Evolutionary conservation across 1,140 invertebrate genomes (phyloP), one percentile per base, ranked within the genome.

Genomic region (Saccostrea cuccullata): DNA sequence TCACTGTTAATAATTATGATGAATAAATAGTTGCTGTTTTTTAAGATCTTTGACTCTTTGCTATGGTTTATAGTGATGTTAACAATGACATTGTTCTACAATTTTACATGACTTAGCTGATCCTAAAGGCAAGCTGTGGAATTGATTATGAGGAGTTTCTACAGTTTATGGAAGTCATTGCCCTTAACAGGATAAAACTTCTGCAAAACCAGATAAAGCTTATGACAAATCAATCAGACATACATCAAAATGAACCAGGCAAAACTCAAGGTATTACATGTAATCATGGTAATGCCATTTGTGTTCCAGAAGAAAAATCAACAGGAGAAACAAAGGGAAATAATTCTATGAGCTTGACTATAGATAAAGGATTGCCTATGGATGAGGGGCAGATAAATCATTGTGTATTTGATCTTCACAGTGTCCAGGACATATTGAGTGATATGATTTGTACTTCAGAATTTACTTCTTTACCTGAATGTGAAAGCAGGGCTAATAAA

Each of bases 121-220:
- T 99, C 94, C 95, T 99, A 60, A 97, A 97, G 94, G 96, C 97
- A 30, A 96, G 96, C 26, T 97, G 97, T 96, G 98, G 98, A 73
- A 97, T 98, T 93, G 96, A 98, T 95, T 97, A 97, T 94, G 91
- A 93, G 84, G 96, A 97, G 86, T 98, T 98, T 95, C 96, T 96
- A 86, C 93, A 96, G 70, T 96, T 98, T 91, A 91, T 98, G 82
- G 94, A 95, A 85, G 96, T 96, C 90, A 97, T 98, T 92, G 96
- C 96, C 17, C 55, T 83, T 12, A 89, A 92, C 55, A 92, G 94
- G 87, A 91, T 94, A 3, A 55, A 85, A 40, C 82, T 36, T 17
- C 84, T 87, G 9, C 70, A 36, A 77, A 13, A 20, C 23, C 60
- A 67, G 6, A n/a, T 67, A 67, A 20, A 20, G 17, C n/a, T n/a